These are phyloP conservation scores for Desmodus rotundus DNA, from an alignment of 2,113 vertebrate genomes.

Conservation along the genomic window DNA sequence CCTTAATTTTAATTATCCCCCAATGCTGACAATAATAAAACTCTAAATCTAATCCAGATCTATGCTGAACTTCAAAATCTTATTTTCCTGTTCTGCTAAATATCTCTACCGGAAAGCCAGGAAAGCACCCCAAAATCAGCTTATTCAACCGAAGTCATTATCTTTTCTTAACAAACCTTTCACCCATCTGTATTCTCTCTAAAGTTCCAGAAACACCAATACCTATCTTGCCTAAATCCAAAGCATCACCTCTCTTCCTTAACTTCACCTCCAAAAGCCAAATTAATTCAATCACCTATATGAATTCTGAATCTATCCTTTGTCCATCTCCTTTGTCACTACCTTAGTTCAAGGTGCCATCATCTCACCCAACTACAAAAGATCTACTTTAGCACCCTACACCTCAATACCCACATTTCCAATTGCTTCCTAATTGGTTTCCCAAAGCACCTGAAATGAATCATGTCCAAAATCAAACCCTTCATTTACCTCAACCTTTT, in stretches of 20 bases:
- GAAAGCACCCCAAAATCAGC: background rate
- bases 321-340: background rate
- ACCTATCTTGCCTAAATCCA: background rate
- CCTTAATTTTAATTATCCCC: background rate
- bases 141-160: constrained; percentile 18
- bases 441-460: background rate
- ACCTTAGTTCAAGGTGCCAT: background rate
- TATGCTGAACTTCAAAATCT: background rate
- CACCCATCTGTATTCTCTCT: background rate
- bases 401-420: background rate
- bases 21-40: background rate
- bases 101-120: background rate
- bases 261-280: background rate
- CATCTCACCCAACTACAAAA: background rate
- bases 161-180: background rate
- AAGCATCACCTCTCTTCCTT: background rate
- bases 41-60: background rate
- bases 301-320: background rate
- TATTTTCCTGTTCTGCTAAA: background rate
- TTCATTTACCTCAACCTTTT: background rate
- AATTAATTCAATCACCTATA: background rate
- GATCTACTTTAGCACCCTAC: background rate
- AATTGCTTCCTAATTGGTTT: background rate
- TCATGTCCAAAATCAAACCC: background rate
- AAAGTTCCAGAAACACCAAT: background rate